Conservation (phyloP, 2,113 vertebrate species). For the Xiphorhynchus elegans region DNA sequence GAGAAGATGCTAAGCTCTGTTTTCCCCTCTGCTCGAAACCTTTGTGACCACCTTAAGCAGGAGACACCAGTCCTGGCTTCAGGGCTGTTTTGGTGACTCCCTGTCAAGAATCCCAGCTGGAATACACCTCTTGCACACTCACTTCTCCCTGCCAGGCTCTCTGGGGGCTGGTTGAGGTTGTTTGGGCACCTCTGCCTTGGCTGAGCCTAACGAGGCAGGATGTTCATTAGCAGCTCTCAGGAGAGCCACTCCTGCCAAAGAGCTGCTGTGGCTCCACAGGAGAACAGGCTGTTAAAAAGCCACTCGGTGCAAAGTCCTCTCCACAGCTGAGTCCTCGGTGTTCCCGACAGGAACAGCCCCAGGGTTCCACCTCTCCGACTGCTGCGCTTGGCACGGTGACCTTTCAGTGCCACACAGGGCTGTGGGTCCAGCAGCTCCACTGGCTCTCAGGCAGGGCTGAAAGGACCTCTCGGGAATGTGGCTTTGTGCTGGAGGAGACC, state of each 20-base stretch:
- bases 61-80: background rate
- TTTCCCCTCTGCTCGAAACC: background rate
- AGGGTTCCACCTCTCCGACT: fast-evolving
- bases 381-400: fast-evolving
- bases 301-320: background rate
- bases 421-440: background rate
- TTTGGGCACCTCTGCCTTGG: background rate
- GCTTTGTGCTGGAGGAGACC: background rate
- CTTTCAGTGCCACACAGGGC: background rate
- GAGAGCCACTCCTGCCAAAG: background rate
- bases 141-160: background rate
- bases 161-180: background rate
- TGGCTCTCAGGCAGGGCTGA: background rate
- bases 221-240: background rate
- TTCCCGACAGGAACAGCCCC: background rate
- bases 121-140: background rate
- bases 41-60: background rate
- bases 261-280: background rate
- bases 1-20: background rate
- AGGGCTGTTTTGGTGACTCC: background rate
- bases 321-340: background rate
- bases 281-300: background rate
- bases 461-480: background rate
- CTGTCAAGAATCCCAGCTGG: background rate
- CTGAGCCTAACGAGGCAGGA: background rate